Evolutionary conservation across 2,797 vertebrate species (phyloP).

Genomic region (Zalophus californianus): DNA sequence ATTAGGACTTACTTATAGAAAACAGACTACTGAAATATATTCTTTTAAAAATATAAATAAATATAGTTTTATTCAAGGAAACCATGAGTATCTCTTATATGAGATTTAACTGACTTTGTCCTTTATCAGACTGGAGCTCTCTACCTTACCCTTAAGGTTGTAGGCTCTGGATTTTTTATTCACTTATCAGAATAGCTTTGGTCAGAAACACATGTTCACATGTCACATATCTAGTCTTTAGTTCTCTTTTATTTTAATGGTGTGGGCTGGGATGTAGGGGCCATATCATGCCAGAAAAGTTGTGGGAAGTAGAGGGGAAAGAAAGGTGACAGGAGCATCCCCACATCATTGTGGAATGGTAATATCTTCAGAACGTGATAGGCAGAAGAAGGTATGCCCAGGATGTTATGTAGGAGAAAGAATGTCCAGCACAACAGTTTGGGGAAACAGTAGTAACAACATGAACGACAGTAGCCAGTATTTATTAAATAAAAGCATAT

Average conservation of each 20-base stretch:
- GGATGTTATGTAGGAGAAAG: background rate
- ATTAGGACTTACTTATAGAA: conserved; percentile 45
- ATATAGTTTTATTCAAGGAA: background rate
- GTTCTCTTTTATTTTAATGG: background rate
- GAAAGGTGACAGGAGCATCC: no score
- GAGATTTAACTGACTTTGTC: background rate
- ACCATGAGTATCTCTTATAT: background rate
- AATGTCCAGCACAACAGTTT: background rate
- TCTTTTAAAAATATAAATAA: conserved; percentile 3
- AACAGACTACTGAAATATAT: background rate
- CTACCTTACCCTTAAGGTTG: background rate
- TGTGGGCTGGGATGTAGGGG: background rate
- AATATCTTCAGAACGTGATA: background rate
- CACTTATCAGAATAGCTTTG: background rate
- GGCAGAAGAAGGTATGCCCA: background rate
- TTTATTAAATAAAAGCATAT: background rate
- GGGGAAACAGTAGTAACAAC: background rate
- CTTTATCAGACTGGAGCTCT: background rate
- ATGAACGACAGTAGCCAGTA: background rate
- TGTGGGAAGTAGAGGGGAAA: background rate
- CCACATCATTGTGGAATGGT: background rate
- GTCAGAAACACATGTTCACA: background rate
- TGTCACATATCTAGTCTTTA: background rate
- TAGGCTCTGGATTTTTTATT: background rate
- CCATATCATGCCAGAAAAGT: background rate